These are phyloP conservation scores for Leucophenga varia DNA, from an alignment of 1,140 invertebrate genomes.

Conservation along the genomic window DNA sequence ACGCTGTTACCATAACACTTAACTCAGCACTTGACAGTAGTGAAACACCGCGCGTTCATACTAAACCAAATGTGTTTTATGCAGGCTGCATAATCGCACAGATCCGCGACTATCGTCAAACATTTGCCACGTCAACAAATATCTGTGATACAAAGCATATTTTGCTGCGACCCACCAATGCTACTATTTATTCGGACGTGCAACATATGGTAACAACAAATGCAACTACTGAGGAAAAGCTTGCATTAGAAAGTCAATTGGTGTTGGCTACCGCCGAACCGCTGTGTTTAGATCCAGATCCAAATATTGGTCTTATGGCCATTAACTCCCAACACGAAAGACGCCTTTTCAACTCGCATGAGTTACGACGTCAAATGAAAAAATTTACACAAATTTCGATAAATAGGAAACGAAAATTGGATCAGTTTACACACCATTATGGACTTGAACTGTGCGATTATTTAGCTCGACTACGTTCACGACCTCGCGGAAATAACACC, in stretches of 20 bases:
- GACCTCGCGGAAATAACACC: constrained; percentile 28
- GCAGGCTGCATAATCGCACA: constrained; percentile 89
- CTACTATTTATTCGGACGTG: constrained; percentile 64
- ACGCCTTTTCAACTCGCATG: constrained; percentile 72
- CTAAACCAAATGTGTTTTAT: constrained; percentile 77
- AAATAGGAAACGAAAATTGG: constrained; percentile 84
- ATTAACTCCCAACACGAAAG: constrained; percentile 74
- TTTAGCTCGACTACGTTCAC: constrained; percentile 51
- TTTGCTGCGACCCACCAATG: constrained; percentile 81
- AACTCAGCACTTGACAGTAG: constrained; percentile 34
- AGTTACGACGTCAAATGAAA: constrained; percentile 72
- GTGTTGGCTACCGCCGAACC: constrained; percentile 80
- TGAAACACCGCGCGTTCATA: constrained; percentile 40
- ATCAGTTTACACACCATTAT: constrained; percentile 77
- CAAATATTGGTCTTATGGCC: constrained; percentile 72
- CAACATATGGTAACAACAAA: constrained; percentile 37
- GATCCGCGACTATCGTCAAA: constrained; percentile 83
- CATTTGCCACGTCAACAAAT: constrained; percentile 67
- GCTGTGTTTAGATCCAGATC: constrained; percentile 83
- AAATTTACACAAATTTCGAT: constrained; percentile 77
- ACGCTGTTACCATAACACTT: constrained; percentile 65
- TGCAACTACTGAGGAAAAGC: constrained; percentile 71
- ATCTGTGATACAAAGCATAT: constrained; percentile 80
- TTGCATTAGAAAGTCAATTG: constrained; percentile 78
- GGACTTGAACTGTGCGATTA: constrained; percentile 75